Percentiles rank a stretch among this genome's conserved stretches.
Evolutionary conservation across 1,140 invertebrate species (phyloP).

Genomic region (Pseudomyrmex sp.): DNA sequence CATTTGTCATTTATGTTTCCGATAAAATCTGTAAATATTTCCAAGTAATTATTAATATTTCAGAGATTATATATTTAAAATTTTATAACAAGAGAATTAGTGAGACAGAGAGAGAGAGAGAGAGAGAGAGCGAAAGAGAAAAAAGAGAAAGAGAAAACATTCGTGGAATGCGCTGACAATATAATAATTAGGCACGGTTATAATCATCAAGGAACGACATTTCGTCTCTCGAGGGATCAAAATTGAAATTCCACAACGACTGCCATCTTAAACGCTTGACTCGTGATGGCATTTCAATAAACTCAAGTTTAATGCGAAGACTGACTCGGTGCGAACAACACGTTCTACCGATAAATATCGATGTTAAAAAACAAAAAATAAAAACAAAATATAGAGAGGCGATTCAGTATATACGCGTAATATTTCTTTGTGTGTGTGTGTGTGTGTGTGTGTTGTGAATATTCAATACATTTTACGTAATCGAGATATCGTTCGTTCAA

Average conservation of each 20-base stretch:
- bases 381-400: too few species aligned
- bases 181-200: conserved; percentile 68
- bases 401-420: not conserved
- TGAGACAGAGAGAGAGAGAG: too few species aligned
- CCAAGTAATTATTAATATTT: conserved; percentile 9
- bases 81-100: not conserved
- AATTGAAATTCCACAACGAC: conserved; percentile 74
- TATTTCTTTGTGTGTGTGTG: not conserved
- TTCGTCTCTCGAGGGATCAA: conserved; percentile 58
- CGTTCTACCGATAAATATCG: conserved; percentile 23
- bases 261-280: conserved; percentile 65
- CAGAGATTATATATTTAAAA: not conserved
- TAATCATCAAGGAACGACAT: conserved; percentile 63
- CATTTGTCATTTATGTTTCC: not conserved
- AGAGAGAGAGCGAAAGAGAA: too few species aligned
- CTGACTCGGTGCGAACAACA: conserved; percentile 44
- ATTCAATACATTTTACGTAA: not conserved
- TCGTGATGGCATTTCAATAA: conserved; percentile 78
- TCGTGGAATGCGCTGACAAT: conserved; percentile 58
- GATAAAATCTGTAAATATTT: not conserved
- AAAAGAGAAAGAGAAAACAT: not conserved
- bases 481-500: not conserved
- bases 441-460: not conserved
- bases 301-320: conserved; percentile 33
- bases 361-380: not conserved